These are phyloP conservation scores for Rafetus swinhoei DNA, from an alignment of 2,113 vertebrate species.

Conservation along the genomic window DNA sequence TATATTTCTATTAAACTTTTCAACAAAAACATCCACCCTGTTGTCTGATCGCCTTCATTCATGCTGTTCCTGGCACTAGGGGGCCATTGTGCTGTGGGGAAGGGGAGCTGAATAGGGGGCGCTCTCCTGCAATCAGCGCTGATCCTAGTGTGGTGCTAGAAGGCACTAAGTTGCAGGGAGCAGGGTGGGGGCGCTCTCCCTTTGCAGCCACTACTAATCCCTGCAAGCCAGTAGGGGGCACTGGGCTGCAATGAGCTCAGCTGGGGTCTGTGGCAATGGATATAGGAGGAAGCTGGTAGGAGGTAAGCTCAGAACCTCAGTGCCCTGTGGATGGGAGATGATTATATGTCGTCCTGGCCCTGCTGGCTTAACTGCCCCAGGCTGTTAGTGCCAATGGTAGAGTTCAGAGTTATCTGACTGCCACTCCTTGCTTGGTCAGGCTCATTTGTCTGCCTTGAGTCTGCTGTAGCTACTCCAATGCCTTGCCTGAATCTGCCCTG, in stretches of 20 bases:
- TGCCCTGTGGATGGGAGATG: not conserved
- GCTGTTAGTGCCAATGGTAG: not conserved
- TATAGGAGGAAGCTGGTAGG: not conserved
- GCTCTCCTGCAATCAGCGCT: not conserved
- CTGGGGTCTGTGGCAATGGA: not conserved
- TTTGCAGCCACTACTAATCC: too few relatives aligned
- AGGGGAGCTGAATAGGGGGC: not conserved
- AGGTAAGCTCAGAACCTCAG: not conserved
- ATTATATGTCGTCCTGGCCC: not conserved
- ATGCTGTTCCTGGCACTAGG: not conserved
- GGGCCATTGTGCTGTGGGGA: too few relatives aligned
- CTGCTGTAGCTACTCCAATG: not conserved
- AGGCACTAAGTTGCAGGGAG: not conserved
- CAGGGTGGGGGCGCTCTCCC: too few relatives aligned
- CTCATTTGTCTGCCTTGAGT: not conserved
- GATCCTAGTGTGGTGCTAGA: not conserved
- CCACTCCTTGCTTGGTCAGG: not conserved
- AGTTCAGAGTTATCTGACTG: not conserved
- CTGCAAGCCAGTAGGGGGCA: not conserved
- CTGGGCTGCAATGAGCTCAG: not conserved
- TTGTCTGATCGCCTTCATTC: not conserved
- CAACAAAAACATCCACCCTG: not conserved
- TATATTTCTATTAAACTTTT: constrained; percentile 33
- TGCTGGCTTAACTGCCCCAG: not conserved
- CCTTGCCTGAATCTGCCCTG: not conserved